Evolutionary conservation across 2,888 invertebrate genomes (phyloP).

Genomic region (Gandaritis pyraliata): DNA sequence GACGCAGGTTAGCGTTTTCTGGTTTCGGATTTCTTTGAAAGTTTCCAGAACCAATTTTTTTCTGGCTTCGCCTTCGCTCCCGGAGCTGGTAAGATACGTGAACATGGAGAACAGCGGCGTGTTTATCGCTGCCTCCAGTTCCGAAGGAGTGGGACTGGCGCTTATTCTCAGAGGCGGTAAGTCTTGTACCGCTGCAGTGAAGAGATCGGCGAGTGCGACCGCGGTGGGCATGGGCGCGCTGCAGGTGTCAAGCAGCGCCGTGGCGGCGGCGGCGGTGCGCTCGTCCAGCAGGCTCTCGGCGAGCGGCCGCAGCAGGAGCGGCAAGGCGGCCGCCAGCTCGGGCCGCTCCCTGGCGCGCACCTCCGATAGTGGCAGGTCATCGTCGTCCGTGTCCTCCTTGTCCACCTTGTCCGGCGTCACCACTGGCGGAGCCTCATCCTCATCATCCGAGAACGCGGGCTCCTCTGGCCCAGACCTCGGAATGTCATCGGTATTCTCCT

Average conservation of each 20-base stretch:
- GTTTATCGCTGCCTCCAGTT: constrained; percentile 88
- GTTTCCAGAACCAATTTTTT: constrained; percentile 92
- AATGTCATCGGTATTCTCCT: constrained; percentile 73
- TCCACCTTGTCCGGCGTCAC: constrained; percentile 49
- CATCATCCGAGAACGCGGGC: constrained; percentile 94
- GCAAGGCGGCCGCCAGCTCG: constrained; percentile 78
- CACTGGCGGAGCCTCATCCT: constrained; percentile 86
- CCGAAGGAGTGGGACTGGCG: constrained; percentile 76
- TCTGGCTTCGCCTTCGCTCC: constrained; percentile 87
- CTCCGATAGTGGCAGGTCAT: constrained; percentile 91
- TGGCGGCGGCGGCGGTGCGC: constrained; percentile 67
- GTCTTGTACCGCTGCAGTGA: constrained; percentile 79
- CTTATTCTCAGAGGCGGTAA: constrained; percentile 77
- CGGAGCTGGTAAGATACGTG: constrained; percentile 89
- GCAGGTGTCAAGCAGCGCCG: constrained; percentile 71
- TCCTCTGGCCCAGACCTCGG: constrained; percentile 85
- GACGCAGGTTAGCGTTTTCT: constrained; percentile 87
- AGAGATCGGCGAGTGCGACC: constrained; percentile 73
- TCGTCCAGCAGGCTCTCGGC: constrained; percentile 79
- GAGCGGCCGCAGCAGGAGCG: constrained; percentile 70
- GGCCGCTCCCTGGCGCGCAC: constrained; percentile 88
- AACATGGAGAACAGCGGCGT: constrained; percentile 95
- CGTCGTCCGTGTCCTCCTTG: constrained; percentile 87
- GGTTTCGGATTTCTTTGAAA: constrained; percentile 90
- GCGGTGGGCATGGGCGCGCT: constrained; percentile 71